phyloP scores from a whole-genome alignment of 2,888 invertebrate genomes.

The Steromphala cineraria region DNA sequence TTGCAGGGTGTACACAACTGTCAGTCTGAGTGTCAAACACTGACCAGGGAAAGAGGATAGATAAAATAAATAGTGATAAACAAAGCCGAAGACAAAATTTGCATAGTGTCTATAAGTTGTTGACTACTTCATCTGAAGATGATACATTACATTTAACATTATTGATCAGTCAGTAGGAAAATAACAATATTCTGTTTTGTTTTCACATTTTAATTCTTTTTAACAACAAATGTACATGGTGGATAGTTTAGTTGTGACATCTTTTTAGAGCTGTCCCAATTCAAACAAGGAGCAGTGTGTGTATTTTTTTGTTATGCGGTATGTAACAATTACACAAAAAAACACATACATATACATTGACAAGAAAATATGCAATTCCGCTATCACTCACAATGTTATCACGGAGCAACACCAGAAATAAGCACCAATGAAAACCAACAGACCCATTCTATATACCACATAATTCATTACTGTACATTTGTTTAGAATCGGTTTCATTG shows the following conservation, averaged over 20 bases:
- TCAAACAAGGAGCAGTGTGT: constrained; percentile 15
- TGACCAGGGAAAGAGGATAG: no score
- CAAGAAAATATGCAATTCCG: constrained; percentile 45
- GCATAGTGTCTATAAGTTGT: no score
- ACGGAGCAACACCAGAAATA: constrained; percentile 25
- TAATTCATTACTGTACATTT: constrained; percentile 12
- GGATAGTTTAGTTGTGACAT: constrained; percentile 17
- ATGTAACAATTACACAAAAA: constrained; percentile 19
- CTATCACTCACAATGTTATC: constrained; percentile 10
- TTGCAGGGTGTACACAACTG: no score
- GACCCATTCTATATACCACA: constrained; percentile 45
- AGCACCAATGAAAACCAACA: constrained; percentile 47
- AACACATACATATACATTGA: neutral
- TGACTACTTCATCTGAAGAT: no score
- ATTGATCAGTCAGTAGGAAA: constrained; percentile 7
- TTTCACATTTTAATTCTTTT: constrained; percentile 18
- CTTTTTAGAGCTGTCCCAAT: constrained; percentile 19
- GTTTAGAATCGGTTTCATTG: constrained; percentile 16
- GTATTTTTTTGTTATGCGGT: constrained; percentile 14
- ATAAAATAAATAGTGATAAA: no score
- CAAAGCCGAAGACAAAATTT: no score
- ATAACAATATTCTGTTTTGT: constrained; percentile 9
- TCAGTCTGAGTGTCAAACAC: no score
- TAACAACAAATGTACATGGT: constrained; percentile 18
- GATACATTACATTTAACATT: no score